phyloP scores from a whole-genome alignment of 2,888 invertebrate species.

The Laspeyria flexula region DNA sequence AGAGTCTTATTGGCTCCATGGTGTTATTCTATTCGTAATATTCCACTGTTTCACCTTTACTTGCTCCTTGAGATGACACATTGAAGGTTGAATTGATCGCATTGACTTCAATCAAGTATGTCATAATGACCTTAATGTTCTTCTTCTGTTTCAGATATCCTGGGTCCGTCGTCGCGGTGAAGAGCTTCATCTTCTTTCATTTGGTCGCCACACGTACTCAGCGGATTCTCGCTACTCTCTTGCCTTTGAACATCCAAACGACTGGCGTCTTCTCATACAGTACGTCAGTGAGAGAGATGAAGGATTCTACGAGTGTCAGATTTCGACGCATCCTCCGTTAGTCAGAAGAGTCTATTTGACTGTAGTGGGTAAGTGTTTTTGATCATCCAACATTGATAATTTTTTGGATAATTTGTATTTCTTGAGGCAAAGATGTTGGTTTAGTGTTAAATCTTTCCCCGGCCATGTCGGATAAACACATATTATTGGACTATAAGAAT shows the following conservation, averaged over 20 bases:
- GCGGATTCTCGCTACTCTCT: constrained; percentile 89
- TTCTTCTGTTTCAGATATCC: constrained; percentile 83
- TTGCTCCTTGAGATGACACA: no score
- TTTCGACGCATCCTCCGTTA: constrained; percentile 91
- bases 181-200: constrained; percentile 89
- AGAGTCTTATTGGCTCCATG: no score
- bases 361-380: constrained; percentile 88
- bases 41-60: no score
- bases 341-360: constrained; percentile 89
- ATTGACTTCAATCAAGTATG: no score
- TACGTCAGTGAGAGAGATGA: constrained; percentile 91
- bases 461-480: no score
- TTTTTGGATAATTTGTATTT: no score
- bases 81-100: no score
- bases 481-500: no score
- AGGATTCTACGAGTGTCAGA: constrained; percentile 93
- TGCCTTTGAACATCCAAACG: constrained; percentile 90
- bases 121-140: no score
- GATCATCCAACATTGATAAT: not conserved
- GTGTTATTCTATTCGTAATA: no score
- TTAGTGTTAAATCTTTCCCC: no score
- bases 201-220: constrained; percentile 88
- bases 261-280: constrained; percentile 91
- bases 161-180: constrained; percentile 90
- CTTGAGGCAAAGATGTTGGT: no score